Evolutionary conservation across 2,797 vertebrate species (phyloP).

Genomic region (Manis crassicaudata): DNA sequence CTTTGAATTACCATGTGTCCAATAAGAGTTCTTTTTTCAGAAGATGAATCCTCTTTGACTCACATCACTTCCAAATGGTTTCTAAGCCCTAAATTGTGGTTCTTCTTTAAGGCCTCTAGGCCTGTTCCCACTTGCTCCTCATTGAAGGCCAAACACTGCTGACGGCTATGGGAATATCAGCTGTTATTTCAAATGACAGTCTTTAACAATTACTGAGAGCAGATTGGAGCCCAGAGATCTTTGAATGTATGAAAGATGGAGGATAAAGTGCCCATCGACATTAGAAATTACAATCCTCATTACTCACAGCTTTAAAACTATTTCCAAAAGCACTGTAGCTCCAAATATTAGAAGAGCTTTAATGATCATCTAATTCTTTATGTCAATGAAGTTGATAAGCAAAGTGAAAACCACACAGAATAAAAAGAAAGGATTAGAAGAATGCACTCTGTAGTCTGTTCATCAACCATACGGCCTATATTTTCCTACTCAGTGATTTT

Average conservation of each 20-base stretch:
- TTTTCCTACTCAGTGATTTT: conserved; percentile 67
- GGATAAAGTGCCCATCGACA: conserved; percentile 43
- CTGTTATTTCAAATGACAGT: conserved; percentile 31
- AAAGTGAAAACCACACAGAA: background rate
- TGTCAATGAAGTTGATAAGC: conserved; percentile 14
- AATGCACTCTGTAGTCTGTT: conserved; percentile 27
- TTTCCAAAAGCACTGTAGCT: conserved; percentile 54
- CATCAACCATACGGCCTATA: background rate
- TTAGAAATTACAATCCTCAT: conserved; percentile 58
- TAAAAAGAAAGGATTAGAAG: background rate
- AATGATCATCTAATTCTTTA: conserved; percentile 38
- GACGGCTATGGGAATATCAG: background rate
- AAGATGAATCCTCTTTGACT: background rate
- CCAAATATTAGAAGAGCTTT: conserved; percentile 31
- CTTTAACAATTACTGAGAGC: conserved; percentile 44
- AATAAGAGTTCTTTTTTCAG: background rate
- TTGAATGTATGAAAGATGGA: background rate
- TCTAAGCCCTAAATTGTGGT: background rate
- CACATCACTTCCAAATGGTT: background rate
- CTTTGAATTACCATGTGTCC: background rate
- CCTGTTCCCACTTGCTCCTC: background rate
- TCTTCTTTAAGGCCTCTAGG: background rate
- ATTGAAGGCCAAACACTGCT: background rate
- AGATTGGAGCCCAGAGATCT: conserved; percentile 11
- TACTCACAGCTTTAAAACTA: conserved; percentile 24